Evolutionary conservation across 1,140 invertebrate genomes (phyloP).

Genomic region (Drosophila busckii): DNA sequence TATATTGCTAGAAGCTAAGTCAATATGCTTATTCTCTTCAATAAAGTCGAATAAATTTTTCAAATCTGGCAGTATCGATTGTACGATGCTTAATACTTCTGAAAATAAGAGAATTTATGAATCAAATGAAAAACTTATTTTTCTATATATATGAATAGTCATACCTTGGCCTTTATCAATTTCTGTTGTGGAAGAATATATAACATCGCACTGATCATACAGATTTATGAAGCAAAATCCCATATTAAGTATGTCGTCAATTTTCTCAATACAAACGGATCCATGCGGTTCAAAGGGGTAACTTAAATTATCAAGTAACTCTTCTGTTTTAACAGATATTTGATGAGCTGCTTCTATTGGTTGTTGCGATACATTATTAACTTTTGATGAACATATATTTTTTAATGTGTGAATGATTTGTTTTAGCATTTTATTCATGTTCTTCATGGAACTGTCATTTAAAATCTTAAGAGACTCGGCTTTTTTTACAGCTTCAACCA

Average conservation of each 20-base stretch:
- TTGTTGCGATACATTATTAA: constrained; percentile 37
- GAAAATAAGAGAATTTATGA: not conserved
- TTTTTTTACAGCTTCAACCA: no score
- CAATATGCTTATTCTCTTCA: constrained; percentile 22
- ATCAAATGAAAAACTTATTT: not conserved
- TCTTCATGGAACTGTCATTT: no score
- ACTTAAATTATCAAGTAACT: constrained; percentile 36
- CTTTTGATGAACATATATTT: constrained; percentile 50
- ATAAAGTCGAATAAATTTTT: constrained; percentile 30
- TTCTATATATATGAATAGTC: not conserved
- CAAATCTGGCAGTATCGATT: constrained; percentile 37
- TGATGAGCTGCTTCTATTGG: constrained; percentile 77
- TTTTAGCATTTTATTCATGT: constrained; percentile 24
- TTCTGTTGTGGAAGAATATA: constrained; percentile 55
- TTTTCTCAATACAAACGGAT: constrained; percentile 19
- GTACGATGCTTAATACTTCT: constrained; percentile 51
- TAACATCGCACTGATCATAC: constrained; percentile 58
- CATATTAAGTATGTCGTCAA: constrained; percentile 45
- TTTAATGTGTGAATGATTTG: constrained; percentile 46
- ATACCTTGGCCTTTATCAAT: constrained; percentile 61
- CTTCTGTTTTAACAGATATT: constrained; percentile 83
- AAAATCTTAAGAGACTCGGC: no score
- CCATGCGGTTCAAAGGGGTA: constrained; percentile 5
- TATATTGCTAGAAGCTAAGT: no score
- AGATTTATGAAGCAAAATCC: constrained; percentile 50